phyloP scores from a whole-genome alignment of 2,888 invertebrate species.

The Trichogramma dendrolimi region DNA sequence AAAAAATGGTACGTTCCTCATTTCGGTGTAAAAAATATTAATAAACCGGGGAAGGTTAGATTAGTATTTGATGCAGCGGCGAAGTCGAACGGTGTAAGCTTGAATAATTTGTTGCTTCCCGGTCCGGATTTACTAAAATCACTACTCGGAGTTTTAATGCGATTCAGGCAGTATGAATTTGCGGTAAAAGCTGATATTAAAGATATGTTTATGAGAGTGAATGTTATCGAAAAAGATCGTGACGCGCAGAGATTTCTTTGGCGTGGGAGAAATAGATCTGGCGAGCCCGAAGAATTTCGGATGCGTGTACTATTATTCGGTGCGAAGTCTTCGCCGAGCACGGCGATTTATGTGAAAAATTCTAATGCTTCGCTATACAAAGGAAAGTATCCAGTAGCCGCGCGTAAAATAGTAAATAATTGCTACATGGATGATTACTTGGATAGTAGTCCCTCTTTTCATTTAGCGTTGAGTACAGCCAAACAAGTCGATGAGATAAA shows the following conservation, averaged over 20 bases:
- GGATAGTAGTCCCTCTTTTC: too few species aligned
- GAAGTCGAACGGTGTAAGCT: conserved; percentile 28
- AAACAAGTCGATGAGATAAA: conserved; percentile 24
- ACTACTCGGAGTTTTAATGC: conserved; percentile 41
- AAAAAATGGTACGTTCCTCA: conserved; percentile 24
- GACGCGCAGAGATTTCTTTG: conserved; percentile 34
- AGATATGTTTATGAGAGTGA: conserved; percentile 43
- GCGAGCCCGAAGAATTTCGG: conserved; percentile 18
- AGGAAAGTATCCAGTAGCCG: too few species aligned
- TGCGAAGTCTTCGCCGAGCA: too few species aligned
- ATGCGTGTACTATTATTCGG: too few species aligned
- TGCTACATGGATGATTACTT: too few species aligned
- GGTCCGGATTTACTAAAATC: conserved; percentile 42
- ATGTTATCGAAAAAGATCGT: conserved; percentile 35
- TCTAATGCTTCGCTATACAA: too few species aligned
- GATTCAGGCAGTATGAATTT: conserved; percentile 41
- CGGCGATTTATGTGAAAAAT: too few species aligned
- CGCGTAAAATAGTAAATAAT: too few species aligned
- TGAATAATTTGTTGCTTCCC: conserved; percentile 37
- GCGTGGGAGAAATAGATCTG: conserved; percentile 11
- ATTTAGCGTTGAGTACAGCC: conserved; percentile 30
- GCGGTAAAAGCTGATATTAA: conserved; percentile 42
- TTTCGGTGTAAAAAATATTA: conserved; percentile 22
- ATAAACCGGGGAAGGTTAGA: conserved; percentile 36
- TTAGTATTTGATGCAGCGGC: conserved; percentile 42